Evolutionary conservation across 2,797 vertebrate genomes (phyloP).

Genomic region (Acropternis orthonyx): DNA sequence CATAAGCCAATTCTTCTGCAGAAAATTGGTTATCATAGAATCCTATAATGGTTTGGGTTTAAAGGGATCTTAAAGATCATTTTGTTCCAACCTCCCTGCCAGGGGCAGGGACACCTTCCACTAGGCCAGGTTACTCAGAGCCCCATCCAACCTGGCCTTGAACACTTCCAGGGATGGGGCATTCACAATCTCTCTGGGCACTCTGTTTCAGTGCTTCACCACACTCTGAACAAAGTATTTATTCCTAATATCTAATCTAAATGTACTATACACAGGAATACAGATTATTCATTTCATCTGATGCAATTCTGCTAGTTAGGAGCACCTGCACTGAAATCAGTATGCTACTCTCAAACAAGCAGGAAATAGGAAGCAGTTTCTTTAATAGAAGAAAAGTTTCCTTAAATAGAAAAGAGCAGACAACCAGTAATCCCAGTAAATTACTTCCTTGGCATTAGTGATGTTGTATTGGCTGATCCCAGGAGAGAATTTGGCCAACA

Average conservation of each 20-base stretch:
- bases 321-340: neutral
- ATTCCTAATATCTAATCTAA: neutral
- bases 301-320: neutral
- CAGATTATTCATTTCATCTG: neutral
- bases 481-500: neutral
- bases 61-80: neutral
- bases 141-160: neutral
- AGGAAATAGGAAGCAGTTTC: neutral
- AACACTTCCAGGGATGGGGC: neutral
- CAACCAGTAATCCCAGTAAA: neutral
- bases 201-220: neutral
- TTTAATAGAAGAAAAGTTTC: neutral
- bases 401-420: neutral
- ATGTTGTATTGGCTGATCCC: neutral
- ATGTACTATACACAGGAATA: neutral
- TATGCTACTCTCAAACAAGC: neutral
- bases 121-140: neutral
- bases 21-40: neutral
- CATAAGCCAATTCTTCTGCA: neutral
- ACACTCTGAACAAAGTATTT: neutral
- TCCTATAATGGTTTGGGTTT: neutral
- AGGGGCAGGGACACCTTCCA: neutral
- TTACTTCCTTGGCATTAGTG: neutral
- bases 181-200: neutral
- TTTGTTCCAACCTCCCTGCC: rapidly evolving